Evolutionary conservation across 2,113 vertebrate species (phyloP).

Genomic region (Pionites leucogaster): DNA sequence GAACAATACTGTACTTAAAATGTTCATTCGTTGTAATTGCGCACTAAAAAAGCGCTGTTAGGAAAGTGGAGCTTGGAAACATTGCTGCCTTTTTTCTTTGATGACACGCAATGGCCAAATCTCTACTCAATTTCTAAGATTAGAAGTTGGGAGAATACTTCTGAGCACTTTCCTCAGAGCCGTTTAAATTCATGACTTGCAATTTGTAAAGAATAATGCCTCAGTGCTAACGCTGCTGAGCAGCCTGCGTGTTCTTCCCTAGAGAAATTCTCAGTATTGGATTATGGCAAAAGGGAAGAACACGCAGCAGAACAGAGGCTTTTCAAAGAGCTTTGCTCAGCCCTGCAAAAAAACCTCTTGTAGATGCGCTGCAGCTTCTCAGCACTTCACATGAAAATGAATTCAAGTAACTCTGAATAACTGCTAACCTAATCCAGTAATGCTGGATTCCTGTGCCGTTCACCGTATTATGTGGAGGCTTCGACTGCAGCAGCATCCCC

Average conservation of each 20-base stretch:
- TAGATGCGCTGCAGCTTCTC: not conserved
- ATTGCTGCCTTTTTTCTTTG: not conserved
- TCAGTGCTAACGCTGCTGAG: not conserved
- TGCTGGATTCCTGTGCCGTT: not conserved
- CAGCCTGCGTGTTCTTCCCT: not conserved
- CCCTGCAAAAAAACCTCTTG: not conserved
- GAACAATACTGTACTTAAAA: not conserved
- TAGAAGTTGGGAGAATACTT: not conserved
- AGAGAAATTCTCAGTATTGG: not conserved
- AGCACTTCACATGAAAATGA: not conserved
- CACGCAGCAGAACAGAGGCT: not conserved
- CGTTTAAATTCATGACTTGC: constrained; percentile 36
- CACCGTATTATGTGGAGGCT: accelerated
- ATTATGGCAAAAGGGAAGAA: not conserved
- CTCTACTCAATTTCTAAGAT: not conserved
- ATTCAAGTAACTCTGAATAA: not conserved
- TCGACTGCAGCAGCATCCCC: accelerated
- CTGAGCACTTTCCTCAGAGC: not conserved
- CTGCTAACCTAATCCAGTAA: not conserved
- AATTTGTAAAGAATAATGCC: constrained; percentile 2
- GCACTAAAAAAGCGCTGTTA: not conserved
- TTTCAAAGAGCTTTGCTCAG: not conserved
- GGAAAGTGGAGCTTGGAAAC: not conserved
- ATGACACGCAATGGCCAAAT: not conserved
- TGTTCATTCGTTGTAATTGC: not conserved